These are phyloP conservation scores for Notamacropus eugenii DNA, from an alignment of 2,797 vertebrate species.

Conservation along the genomic window DNA sequence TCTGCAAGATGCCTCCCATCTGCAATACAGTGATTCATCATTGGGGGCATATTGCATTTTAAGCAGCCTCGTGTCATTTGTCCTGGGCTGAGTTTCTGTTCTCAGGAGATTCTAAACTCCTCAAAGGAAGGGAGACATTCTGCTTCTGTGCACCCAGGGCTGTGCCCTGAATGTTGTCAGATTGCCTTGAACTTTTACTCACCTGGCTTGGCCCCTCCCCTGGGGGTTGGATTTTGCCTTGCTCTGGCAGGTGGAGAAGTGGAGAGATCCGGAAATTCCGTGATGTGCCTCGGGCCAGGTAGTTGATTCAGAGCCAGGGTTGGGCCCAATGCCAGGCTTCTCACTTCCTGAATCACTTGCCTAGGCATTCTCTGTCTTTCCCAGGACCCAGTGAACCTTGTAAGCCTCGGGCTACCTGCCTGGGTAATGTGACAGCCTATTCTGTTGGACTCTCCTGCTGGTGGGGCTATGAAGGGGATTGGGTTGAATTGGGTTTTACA, in stretches of 20 bases:
- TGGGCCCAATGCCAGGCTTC: not conserved
- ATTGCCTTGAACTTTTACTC: not conserved
- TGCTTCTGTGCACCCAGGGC: not conserved
- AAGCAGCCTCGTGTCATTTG: not conserved
- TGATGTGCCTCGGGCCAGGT: not conserved
- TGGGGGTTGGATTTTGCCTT: not conserved
- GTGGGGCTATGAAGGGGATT: not conserved
- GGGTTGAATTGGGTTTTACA: not conserved
- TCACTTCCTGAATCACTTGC: not conserved
- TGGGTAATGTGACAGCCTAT: not conserved
- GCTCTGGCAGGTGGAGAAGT: not conserved
- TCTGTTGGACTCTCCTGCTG: not conserved
- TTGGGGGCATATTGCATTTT: not conserved
- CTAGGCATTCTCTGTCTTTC: not conserved
- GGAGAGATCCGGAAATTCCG: not conserved
- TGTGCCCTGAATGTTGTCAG: not conserved
- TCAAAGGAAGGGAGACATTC: not conserved
- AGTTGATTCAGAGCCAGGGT: not conserved
- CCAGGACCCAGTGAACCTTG: not conserved
- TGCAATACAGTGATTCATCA: not conserved
- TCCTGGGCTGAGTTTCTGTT: not conserved
- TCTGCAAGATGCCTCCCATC: not conserved
- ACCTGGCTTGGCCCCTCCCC: not conserved
- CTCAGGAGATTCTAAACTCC: not conserved
- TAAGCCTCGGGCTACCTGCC: not conserved